A percentile compares a stretch with the other conserved stretches of the same genome.
phyloP scores from a whole-genome alignment of 2,113 vertebrate genomes.

The Pelvicachromis taeniatus region DNA sequence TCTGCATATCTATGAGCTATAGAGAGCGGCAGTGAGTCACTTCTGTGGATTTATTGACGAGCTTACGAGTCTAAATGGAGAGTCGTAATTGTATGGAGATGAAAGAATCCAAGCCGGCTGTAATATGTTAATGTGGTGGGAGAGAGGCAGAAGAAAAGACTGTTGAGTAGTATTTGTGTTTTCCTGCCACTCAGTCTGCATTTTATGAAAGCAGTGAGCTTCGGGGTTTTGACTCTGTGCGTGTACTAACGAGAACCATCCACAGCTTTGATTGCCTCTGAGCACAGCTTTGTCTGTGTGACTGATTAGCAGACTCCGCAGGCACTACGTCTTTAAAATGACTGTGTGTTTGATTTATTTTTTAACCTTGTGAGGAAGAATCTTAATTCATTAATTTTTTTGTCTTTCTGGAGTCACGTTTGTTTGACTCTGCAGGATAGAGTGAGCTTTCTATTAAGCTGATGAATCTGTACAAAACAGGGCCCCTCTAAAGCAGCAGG shows the following conservation, averaged over 20 bases:
- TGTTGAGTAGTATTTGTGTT: constrained; percentile 43
- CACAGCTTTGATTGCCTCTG: constrained; percentile 45
- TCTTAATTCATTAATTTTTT: constrained; percentile 11
- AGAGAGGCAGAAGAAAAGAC: constrained; percentile 35
- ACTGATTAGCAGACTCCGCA: constrained; percentile 28
- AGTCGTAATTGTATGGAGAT: constrained; percentile 42
- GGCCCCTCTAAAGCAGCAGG: background rate
- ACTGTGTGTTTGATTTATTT: background rate
- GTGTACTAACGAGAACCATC: constrained; percentile 43
- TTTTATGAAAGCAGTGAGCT: constrained; percentile 47
- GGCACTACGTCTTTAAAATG: background rate
- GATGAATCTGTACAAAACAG: background rate
- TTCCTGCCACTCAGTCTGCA: constrained; percentile 42
- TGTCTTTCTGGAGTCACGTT: background rate
- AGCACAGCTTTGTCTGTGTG: constrained; percentile 37
- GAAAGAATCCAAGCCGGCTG: constrained; percentile 39
- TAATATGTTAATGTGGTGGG: constrained; percentile 53
- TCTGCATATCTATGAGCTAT: constrained; percentile 33
- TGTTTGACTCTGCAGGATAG: background rate
- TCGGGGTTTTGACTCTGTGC: constrained; percentile 43
- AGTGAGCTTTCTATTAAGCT: background rate
- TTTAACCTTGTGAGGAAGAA: background rate
- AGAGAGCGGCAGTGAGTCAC: background rate
- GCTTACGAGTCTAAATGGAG: constrained; percentile 28
- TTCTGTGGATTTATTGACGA: constrained; percentile 46